phyloP scores from a whole-genome alignment of 2,888 invertebrate species.

The Tribolium freemani region DNA sequence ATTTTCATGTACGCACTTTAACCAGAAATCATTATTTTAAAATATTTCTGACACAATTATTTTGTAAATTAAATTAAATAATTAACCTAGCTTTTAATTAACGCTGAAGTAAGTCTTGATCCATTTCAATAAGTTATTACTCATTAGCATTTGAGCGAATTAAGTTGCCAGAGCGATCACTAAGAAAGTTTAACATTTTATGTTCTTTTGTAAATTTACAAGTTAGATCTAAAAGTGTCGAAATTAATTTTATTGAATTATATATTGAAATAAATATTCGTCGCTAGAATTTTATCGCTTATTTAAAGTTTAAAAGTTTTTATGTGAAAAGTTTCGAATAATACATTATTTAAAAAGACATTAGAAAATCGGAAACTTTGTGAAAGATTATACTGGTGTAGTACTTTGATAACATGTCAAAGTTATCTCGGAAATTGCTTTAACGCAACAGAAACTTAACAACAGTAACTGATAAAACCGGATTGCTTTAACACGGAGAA shows the following conservation, averaged over 20 bases:
- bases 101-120: too few species aligned
- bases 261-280: slow-evolving; percentile 14
- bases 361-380: slow-evolving; percentile 13
- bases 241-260: neutral
- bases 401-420: slow-evolving; percentile 12
- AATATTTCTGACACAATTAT: too few species aligned
- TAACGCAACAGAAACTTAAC: neutral
- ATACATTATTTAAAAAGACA: slow-evolving; percentile 28
- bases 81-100: too few species aligned
- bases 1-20: too few species aligned
- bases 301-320: slow-evolving; percentile 23
- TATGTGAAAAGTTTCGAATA: slow-evolving; percentile 23
- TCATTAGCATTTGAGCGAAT: too few species aligned
- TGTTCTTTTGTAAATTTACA: neutral
- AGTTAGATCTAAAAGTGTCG: neutral
- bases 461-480: neutral
- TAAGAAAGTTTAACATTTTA: too few species aligned
- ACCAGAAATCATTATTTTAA: too few species aligned
- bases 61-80: too few species aligned
- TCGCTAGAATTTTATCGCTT: slow-evolving; percentile 19
- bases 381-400: slow-evolving; percentile 9
- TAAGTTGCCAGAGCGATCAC: too few species aligned
- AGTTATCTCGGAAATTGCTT: neutral
- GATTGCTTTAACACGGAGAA: neutral
- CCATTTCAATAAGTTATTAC: too few species aligned